Percentiles rank a stretch among this genome's conserved stretches.
Evolutionary conservation across 2,113 vertebrate genomes (phyloP).

Genomic region (Narcine bancroftii): DNA sequence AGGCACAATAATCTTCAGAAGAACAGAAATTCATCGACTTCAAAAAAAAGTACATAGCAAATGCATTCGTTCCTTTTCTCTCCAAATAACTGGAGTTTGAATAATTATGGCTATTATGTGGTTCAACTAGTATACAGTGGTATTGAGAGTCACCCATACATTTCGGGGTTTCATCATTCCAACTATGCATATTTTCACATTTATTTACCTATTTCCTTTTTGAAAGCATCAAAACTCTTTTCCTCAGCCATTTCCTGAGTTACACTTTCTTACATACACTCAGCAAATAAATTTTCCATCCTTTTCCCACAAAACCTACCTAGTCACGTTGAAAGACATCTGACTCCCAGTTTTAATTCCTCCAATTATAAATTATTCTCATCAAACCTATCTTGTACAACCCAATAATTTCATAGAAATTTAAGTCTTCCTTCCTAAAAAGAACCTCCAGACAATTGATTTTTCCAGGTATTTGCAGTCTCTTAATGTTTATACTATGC

Average conservation of each 20-base stretch:
- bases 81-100: background rate
- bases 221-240: background rate
- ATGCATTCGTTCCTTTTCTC: background rate
- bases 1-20: background rate
- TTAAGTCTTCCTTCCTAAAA: background rate
- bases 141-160: background rate
- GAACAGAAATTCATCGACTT: background rate
- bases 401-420: background rate
- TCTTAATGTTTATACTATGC: background rate
- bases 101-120: background rate
- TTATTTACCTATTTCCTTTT: background rate
- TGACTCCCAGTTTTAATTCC: too few relatives aligned
- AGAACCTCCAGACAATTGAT: background rate
- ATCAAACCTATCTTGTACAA: background rate
- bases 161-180: background rate
- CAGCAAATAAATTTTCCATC: too few relatives aligned
- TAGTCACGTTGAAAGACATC: too few relatives aligned
- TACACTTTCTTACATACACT: too few relatives aligned
- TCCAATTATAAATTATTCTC: background rate
- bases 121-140: background rate
- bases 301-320: too few relatives aligned
- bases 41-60: background rate
- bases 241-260: too few relatives aligned
- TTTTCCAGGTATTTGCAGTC: background rate
- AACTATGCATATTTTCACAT: background rate